Conservation (phyloP, 92 coral and sea anemone species). For the Montipora capitata region DNA sequence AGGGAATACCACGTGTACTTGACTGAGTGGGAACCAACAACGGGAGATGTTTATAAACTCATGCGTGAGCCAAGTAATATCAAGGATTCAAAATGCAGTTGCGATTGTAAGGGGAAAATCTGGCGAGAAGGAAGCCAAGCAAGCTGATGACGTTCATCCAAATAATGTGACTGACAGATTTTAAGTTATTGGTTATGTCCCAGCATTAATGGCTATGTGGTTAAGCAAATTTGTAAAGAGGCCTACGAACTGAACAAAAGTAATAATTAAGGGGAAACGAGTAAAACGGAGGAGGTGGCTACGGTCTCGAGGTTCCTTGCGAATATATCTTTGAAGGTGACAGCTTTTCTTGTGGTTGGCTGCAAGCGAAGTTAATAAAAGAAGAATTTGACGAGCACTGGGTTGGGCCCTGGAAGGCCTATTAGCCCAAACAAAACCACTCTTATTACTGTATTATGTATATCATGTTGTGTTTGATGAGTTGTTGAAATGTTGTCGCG, state of each 20-base stretch:
- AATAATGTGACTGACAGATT: conserved; percentile 14
- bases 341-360: too few species aligned
- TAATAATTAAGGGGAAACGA: conserved; percentile 66
- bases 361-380: too few species aligned
- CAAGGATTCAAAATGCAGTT: conserved; percentile 75
- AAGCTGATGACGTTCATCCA: too few species aligned
- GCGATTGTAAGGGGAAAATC: conserved; percentile 54
- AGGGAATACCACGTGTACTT: conserved; percentile 10
- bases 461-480: too few species aligned
- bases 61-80: conserved; percentile 2
- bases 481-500: too few species aligned
- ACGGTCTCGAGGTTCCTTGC: too few species aligned
- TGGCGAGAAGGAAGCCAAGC: background rate
- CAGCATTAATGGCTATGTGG: conserved; percentile 57
- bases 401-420: conserved; percentile 38
- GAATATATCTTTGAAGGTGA: too few species aligned
- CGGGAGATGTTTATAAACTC: conserved; percentile 68
- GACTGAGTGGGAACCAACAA: conserved; percentile 71
- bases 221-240: conserved; percentile 5
- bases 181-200: conserved; percentile 48
- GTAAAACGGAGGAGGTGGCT: background rate
- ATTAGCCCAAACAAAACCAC: conserved; percentile 38
- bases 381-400: conserved; percentile 51
- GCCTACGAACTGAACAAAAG: conserved; percentile 59
- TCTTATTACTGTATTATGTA: background rate